These are phyloP conservation scores for Autographa gamma DNA, from an alignment of 2,888 invertebrate species.

Conservation along the genomic window DNA sequence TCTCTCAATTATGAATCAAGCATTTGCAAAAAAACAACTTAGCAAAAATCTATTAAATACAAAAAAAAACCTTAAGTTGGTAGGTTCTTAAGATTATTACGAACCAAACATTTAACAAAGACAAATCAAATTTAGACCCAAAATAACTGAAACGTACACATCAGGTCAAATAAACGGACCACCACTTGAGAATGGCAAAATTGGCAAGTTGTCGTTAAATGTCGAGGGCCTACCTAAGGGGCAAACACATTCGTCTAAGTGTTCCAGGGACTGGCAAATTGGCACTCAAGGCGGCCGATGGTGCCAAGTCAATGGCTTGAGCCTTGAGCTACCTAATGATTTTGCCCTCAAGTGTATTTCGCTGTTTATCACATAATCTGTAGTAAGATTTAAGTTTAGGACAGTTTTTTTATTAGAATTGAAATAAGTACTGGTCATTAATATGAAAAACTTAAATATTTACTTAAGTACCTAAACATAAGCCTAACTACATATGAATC, in stretches of 20 bases:
- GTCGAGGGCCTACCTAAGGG: slow-evolving; percentile 65
- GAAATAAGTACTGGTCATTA: background rate
- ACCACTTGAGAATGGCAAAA: slow-evolving; percentile 74
- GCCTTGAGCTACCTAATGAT: slow-evolving; percentile 65
- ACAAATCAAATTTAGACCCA: background rate
- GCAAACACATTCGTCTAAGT: slow-evolving; percentile 79
- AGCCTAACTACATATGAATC: too few species aligned
- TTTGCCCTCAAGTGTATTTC: slow-evolving; percentile 59
- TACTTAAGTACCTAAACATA: background rate
- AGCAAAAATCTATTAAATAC: too few species aligned
- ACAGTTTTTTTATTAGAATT: background rate
- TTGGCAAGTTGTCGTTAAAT: slow-evolving; percentile 72
- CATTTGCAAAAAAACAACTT: too few species aligned
- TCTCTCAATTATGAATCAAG: too few species aligned
- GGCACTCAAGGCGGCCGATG: slow-evolving; percentile 73
- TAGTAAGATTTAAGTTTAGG: background rate
- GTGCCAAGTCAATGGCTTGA: slow-evolving; percentile 60
- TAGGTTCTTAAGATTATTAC: background rate
- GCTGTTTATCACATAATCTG: slow-evolving; percentile 2
- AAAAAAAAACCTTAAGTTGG: too few species aligned
- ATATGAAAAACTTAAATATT: background rate
- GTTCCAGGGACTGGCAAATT: slow-evolving; percentile 81
- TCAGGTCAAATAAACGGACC: slow-evolving; percentile 56
- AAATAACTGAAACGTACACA: slow-evolving; percentile 49
- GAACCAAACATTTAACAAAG: background rate